phyloP scores from a whole-genome alignment of 2,113 vertebrate genomes.

The Willisornis vidua region DNA sequence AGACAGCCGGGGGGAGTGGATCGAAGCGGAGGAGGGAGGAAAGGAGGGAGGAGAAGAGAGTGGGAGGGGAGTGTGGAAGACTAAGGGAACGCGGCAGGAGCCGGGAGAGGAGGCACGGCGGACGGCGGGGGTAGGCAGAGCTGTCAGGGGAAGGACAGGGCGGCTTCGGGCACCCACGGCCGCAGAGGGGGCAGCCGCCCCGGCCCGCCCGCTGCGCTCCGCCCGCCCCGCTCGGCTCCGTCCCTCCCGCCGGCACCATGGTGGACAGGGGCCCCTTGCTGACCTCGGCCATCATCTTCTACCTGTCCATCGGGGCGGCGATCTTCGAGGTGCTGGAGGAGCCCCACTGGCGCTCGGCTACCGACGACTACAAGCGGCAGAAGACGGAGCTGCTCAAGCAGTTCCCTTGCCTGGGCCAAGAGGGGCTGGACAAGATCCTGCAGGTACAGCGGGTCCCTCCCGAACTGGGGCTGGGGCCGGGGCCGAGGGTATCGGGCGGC shows the following conservation, averaged over 20 bases:
- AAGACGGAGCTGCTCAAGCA: conserved; percentile 85
- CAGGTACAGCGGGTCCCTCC: conserved; percentile 77
- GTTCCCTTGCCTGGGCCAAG: conserved; percentile 85
- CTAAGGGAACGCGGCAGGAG: background rate
- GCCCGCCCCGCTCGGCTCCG: background rate
- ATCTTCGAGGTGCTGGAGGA: conserved; percentile 98
- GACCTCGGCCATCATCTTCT: conserved; percentile 97
- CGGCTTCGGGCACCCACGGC: background rate
- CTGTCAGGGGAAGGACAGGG: background rate
- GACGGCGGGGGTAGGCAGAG: background rate
- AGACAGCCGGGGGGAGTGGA: background rate
- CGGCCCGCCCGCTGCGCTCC: background rate
- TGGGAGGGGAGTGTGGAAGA: conserved; percentile 4
- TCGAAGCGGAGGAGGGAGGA: background rate
- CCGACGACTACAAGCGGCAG: conserved; percentile 76
- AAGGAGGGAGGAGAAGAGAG: background rate
- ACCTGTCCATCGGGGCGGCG: conserved; percentile 97
- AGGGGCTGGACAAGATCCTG: conserved; percentile 88
- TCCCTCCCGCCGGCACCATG: conserved; percentile 76
- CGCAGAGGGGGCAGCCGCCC: background rate
- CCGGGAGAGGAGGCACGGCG: background rate
- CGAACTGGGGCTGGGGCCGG: background rate
- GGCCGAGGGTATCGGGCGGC: background rate
- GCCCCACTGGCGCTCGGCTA: conserved; percentile 88
- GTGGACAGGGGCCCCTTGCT: conserved; percentile 96